Base-by-base conservation (phyloP, 1,140 invertebrate species). In the Anoplophora glabripennis region DNA sequence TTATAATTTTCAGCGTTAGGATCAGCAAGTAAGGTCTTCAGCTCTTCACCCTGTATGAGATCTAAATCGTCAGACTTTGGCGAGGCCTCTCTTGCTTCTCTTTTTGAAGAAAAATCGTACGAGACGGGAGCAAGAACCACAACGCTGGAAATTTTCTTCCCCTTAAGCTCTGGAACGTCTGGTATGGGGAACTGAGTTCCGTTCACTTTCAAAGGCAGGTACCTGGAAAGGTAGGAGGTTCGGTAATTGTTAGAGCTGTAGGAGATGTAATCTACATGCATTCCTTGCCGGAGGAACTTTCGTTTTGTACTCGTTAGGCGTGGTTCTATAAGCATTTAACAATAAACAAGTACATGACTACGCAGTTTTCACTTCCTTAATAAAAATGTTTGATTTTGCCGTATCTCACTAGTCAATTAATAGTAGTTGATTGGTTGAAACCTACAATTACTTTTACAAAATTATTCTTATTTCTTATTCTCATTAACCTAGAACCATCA, bases 121-220 rank as follows among this genome's bases (percentile, higher is more conserved):
- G 88, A 83, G 2, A 92, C 86, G 0, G 90, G 89, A 1, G 90
- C 89, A 51, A 92, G 73, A 5, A 92, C 89, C 2, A 92, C 89
- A 3, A 92, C 89, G 65, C 88, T 90, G 1, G 87, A 86, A 4
- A 92, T 86, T 70, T 82, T 85, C 66, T 86, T 86, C 35, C 86
- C 88, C 64, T 81, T 81, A 8, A 92, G 71, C 67, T 88, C 85
- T 2, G 84, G 81, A 15, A 84, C 85, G 69, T 90, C 86, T 3
- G 89, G 89, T 34, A 92, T 81, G 7, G 90, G 89, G 68, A 92
- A 92, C 51, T 89, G 85, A n/a, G 88, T 84, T 0, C 89, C 89
- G 63, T 83, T 90, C 21, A 92, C 86, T 81, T 91, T 91, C 18
- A 92, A 75, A 1, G 90, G 90, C 35, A 92, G 75, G 73, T 92